phyloP scores from a whole-genome alignment of 64 coral and sea anemone species.

The Astreopora myriophthalma region DNA sequence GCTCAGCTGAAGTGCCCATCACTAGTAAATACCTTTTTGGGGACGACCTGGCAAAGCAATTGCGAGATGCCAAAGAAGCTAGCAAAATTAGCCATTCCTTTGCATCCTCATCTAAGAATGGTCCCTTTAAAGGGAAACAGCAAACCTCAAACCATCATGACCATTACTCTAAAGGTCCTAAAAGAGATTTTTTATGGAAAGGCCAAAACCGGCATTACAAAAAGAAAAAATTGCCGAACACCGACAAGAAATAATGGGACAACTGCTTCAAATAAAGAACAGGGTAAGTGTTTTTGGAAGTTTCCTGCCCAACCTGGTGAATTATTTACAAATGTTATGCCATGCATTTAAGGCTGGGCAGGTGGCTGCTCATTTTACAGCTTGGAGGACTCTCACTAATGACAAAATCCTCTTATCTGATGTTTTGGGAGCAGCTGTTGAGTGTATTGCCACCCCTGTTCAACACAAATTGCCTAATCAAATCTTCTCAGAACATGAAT shows the following conservation, averaged over 20 bases:
- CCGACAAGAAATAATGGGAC: constrained; percentile 22
- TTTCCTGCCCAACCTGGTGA: not conserved
- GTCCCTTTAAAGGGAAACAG: not conserved
- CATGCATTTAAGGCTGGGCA: constrained; percentile 8
- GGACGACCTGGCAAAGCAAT: constrained; percentile 27
- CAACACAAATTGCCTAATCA: constrained; percentile 20
- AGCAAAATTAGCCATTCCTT: not conserved
- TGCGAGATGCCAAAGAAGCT: constrained; percentile 38
- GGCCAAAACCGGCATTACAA: not conserved
- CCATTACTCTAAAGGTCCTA: not conserved
- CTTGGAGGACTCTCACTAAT: constrained; percentile 8
- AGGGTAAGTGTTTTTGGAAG: constrained; percentile 1
- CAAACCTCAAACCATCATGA: not conserved
- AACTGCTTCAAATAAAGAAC: constrained; percentile 6
- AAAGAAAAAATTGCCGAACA: constrained; percentile 6
- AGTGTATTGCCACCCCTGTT: constrained; percentile 24
- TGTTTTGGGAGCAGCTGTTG: constrained; percentile 14
- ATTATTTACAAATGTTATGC: constrained; percentile 2
- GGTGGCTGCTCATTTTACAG: not conserved
- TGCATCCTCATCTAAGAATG: too few relatives aligned
- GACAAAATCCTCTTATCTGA: constrained; percentile 5
- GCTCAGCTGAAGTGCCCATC: not conserved
- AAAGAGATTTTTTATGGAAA: constrained; percentile 39
- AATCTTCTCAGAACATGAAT: not conserved
- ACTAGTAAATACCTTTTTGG: not conserved